Evolutionary conservation across 2,888 invertebrate species (phyloP).

Genomic region (Chorisops tibialis): DNA sequence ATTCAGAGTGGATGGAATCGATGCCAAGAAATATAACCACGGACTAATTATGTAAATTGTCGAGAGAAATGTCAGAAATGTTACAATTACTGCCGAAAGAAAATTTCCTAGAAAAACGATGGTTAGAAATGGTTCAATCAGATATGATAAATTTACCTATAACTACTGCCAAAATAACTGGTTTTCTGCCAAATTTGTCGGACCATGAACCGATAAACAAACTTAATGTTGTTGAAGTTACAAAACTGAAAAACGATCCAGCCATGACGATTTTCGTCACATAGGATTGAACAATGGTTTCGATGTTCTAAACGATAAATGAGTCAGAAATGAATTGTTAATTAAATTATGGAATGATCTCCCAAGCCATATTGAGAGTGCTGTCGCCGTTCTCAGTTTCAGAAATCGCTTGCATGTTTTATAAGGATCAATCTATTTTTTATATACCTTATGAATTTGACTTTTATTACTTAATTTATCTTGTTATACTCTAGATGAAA

Average conservation of each 20-base stretch:
- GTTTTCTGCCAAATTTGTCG: conserved; percentile 72
- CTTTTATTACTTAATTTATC: too few species aligned
- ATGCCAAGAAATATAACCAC: conserved; percentile 54
- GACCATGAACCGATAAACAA: conserved; percentile 80
- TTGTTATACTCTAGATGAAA: too few species aligned
- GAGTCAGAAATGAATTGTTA: too few species aligned
- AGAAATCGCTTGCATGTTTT: too few species aligned
- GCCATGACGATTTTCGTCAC: conserved; percentile 63
- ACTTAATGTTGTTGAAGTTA: conserved; percentile 65
- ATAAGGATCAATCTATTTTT: too few species aligned
- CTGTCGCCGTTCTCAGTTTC: too few species aligned
- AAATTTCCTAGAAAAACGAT: conserved; percentile 45
- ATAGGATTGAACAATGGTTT: conserved; percentile 62
- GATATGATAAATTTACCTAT: conserved; percentile 53
- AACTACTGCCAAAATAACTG: conserved; percentile 62
- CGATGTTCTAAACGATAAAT: conserved; percentile 33
- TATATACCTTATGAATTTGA: too few species aligned
- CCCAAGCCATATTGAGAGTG: too few species aligned
- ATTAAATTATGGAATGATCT: too few species aligned
- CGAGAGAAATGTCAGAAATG: conserved; percentile 41
- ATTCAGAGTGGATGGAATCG: conserved; percentile 59
- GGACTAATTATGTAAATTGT: conserved; percentile 42
- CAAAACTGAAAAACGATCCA: conserved; percentile 60
- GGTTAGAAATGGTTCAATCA: background rate
- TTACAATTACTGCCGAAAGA: conserved; percentile 39